Evolutionary conservation across 2,888 invertebrate species (phyloP), one percentile per base, ranked within the genome.

Genomic region (Drosophila merina): DNA sequence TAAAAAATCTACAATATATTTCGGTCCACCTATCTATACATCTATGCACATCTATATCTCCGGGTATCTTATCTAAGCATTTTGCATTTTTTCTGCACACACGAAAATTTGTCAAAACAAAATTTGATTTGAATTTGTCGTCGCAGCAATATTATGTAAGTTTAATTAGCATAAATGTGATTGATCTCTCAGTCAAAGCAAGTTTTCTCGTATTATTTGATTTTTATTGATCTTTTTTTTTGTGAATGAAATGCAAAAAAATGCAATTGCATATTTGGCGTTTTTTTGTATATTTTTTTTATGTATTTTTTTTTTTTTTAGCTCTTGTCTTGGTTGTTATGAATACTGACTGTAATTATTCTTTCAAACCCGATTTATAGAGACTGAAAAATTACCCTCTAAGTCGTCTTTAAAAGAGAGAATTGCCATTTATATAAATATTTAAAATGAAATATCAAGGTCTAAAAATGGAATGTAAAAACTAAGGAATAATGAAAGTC

Each of bases 161-260:
- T 86, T 60, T 67, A 60, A 85, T 85, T 85, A 76, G 75, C 84
- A 85, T 85, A 85, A 85, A 85, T 85, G 84, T 86, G 87, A 85
- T 85, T 85, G 84, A 85, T 85, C 84, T 68, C 75, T 74, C 58
- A 66, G 70, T 36, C 47, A 42, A 3, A 28, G 54, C 54, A 72
- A 55, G 40, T 70, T 72, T 72, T 72, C 49, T 67, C 51, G 86
- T 75, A 83, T 83, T 88, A 83, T 83, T 83, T 86, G 82, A 83
- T 83, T 83, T 83, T 88, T 83, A 83, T 83, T 83, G 82, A 87
- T 80, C 60, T 63, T 42, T 20, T 42, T 42, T 3, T 42, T 42
- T 42, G 40, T 42, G 67, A 84, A 81, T 80, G 80, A 81, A 86
- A 81, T 83, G 82, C 88, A 88, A 83, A 83, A 86, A 83, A 83